Percentiles rank a stretch among this genome's conserved stretches.
Evolutionary conservation across 2,113 vertebrate species (phyloP).

Genomic region (Gobiocypris rarus): DNA sequence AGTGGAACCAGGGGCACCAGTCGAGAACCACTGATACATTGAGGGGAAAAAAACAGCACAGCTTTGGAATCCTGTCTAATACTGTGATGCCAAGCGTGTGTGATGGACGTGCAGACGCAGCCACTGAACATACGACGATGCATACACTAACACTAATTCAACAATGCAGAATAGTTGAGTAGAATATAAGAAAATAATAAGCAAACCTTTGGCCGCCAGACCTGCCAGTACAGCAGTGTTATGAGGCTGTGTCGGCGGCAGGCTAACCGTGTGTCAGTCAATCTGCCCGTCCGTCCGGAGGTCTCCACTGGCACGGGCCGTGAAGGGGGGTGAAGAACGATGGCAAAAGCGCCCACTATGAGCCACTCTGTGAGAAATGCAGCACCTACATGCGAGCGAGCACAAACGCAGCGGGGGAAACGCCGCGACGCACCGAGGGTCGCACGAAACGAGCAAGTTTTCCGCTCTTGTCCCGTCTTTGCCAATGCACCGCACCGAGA

Average conservation of each 20-base stretch:
- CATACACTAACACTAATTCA: background rate
- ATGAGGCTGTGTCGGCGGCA: constrained; percentile 40
- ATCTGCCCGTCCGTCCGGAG: constrained; percentile 52
- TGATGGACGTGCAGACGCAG: constrained; percentile 12
- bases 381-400: constrained; percentile 55
- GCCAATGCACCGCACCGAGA: constrained; percentile 50
- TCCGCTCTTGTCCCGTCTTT: constrained; percentile 8
- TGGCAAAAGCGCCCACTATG: constrained; percentile 56
- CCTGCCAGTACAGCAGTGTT: constrained; percentile 28
- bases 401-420: background rate
- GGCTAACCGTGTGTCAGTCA: constrained; percentile 63
- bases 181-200: constrained; percentile 28
- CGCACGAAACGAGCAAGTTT: background rate
- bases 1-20: background rate
- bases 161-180: background rate
- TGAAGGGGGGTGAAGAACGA: constrained; percentile 57
- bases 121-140: background rate
- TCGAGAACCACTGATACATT: background rate
- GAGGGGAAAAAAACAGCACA: background rate
- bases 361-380: constrained; percentile 52
- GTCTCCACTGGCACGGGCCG: constrained; percentile 64
- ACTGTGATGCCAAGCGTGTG: background rate
- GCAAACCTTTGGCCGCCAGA: constrained; percentile 40
- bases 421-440: background rate
- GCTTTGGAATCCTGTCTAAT: background rate